These are phyloP conservation scores for Staurois parvus DNA, from an alignment of 2,797 vertebrate species.

Conservation along the genomic window DNA sequence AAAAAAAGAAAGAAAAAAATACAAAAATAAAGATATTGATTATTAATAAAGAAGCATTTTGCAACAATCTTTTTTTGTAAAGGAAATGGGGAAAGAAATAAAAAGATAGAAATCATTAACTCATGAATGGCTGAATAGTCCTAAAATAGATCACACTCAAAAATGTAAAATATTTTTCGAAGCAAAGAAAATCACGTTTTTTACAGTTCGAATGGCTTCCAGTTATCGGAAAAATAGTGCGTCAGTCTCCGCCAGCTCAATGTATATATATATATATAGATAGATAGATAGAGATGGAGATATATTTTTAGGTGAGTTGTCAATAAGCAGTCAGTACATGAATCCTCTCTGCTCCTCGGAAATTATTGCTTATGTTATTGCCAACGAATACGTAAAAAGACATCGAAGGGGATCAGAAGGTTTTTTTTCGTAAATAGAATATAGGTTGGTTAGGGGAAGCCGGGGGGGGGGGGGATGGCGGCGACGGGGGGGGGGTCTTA, in stretches of 20 bases:
- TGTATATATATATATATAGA: background rate
- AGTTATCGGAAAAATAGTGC: background rate
- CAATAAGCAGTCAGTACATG: background rate
- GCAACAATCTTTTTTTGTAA: background rate
- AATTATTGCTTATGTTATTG: conserved; percentile 60
- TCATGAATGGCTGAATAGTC: background rate
- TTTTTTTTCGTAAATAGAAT: background rate
- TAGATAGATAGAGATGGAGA: no score
- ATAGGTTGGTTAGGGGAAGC: background rate
- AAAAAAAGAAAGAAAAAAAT: background rate
- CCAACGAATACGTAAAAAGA: background rate
- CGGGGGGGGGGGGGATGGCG: background rate
- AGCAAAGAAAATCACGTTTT: background rate
- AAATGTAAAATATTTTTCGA: background rate
- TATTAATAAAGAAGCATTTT: conserved; percentile 28
- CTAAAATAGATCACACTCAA: background rate
- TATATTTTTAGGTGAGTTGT: background rate
- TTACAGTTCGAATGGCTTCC: conserved; percentile 17
- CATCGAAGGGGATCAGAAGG: background rate
- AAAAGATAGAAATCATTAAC: background rate
- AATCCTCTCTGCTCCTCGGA: background rate
- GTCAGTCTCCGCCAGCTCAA: conserved; percentile 12
- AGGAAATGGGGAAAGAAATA: background rate
- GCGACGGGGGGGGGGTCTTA: background rate
- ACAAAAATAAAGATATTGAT: conserved; percentile 57